phyloP scores from a whole-genome alignment of 2,113 vertebrate species.

The Amblyopsis rosae region DNA sequence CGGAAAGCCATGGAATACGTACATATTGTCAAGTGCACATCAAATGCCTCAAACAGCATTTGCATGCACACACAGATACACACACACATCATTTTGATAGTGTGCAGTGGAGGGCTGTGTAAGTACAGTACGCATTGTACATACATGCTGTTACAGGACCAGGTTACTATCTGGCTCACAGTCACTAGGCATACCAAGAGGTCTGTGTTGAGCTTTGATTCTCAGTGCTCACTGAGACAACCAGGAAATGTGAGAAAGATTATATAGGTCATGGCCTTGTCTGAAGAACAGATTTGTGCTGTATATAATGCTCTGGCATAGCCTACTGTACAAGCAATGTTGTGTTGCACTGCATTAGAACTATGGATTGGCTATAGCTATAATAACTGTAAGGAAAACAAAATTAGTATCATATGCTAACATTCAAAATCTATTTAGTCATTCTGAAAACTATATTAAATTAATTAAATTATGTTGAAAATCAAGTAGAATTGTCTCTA shows the following conservation, averaged over 20 bases:
- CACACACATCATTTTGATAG: slow-evolving; percentile 31
- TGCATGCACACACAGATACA: background rate
- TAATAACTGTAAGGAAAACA: too few relatives aligned
- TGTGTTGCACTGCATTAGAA: background rate
- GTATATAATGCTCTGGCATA: slow-evolving; percentile 1
- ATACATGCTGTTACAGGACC: slow-evolving; percentile 21
- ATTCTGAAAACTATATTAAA: too few relatives aligned
- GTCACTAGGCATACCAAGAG: slow-evolving; percentile 50
- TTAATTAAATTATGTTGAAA: too few relatives aligned
- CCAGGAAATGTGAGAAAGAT: slow-evolving; percentile 35
- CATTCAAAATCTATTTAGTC: too few relatives aligned
- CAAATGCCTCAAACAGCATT: slow-evolving; percentile 20
- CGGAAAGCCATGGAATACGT: too few relatives aligned
- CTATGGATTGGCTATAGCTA: too few relatives aligned
- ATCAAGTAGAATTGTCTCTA: too few relatives aligned
- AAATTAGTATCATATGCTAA: too few relatives aligned
- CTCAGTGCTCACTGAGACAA: slow-evolving; percentile 39
- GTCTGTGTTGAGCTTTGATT: slow-evolving; percentile 53
- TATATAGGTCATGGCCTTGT: slow-evolving; percentile 6
- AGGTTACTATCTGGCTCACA: background rate
- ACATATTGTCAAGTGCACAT: slow-evolving; percentile 17
- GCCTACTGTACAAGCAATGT: slow-evolving; percentile 20
- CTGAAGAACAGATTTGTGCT: background rate
- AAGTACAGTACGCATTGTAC: slow-evolving; percentile 12
- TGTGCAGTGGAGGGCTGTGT: slow-evolving; percentile 22